Conservation (phyloP, 53 echinoderm and acorn worm species). For the Crossaster papposus region DNA sequence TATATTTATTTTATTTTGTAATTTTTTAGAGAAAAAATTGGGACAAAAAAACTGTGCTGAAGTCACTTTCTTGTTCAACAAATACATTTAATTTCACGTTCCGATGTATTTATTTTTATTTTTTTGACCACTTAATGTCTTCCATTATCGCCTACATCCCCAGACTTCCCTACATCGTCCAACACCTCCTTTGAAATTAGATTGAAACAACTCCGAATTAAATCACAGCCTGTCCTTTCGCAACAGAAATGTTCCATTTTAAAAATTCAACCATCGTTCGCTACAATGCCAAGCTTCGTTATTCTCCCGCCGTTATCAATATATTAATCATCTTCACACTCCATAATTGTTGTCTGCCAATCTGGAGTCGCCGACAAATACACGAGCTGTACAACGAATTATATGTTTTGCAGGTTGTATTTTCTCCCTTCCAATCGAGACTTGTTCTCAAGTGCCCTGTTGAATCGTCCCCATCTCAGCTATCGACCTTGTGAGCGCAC, state of each 20-base stretch:
- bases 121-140: neutral
- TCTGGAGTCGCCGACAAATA: neutral
- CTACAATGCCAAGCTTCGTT: neutral
- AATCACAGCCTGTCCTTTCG: neutral
- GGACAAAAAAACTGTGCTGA: no score
- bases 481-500: constrained; percentile 36
- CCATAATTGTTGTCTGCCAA: neutral
- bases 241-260: no score
- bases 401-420: neutral
- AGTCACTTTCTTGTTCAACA: no score
- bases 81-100: neutral
- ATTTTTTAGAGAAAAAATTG: no score
- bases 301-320: neutral
- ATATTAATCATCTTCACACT: neutral
- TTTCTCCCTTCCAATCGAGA: neutral
- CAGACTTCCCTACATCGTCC: neutral
- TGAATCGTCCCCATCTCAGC: neutral
- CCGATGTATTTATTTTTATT: neutral
- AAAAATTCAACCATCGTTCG: constrained; percentile 13
- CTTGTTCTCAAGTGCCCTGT: neutral
- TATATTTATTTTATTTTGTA: no score
- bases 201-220: constrained; percentile 28
- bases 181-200: neutral
- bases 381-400: neutral
- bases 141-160: neutral